Conservation (phyloP, 2,113 vertebrate genomes). For the Notiomystis cincta region DNA sequence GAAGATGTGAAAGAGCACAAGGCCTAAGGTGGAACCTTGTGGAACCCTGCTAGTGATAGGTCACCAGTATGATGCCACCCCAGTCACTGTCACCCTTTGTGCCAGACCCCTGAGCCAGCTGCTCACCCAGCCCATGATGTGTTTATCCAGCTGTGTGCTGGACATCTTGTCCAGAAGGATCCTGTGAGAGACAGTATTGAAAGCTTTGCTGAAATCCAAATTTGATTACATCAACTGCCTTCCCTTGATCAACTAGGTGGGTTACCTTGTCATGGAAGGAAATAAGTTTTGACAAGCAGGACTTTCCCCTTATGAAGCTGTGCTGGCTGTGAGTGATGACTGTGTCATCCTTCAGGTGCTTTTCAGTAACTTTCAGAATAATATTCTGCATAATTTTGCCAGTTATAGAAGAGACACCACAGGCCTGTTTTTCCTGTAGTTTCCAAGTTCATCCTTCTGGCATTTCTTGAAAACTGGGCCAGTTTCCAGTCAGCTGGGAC, state of each 20-base stretch:
- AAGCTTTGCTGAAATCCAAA: background rate
- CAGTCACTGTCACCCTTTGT: background rate
- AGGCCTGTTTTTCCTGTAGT: background rate
- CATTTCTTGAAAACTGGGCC: background rate
- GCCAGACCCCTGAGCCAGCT: background rate
- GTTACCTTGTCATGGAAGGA: background rate
- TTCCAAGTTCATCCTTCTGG: background rate
- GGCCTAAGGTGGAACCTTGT: background rate
- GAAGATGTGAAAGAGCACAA: background rate
- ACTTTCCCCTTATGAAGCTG: background rate
- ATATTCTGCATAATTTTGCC: background rate
- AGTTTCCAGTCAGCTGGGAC: background rate
- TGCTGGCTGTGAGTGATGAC: background rate
- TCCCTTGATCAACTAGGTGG: background rate
- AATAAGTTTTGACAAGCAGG: background rate
- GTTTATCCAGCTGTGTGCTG: background rate
- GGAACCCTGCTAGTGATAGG: background rate
- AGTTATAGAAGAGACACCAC: background rate
- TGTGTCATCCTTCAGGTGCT: background rate
- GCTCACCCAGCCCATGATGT: background rate
- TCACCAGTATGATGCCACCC: background rate
- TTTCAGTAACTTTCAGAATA: background rate
- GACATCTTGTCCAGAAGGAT: background rate
- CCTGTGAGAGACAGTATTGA: rapidly evolving
- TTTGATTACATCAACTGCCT: background rate